These are phyloP conservation scores for Nerophis ophidion DNA, from an alignment of 2,113 vertebrate species.

Conservation along the genomic window DNA sequence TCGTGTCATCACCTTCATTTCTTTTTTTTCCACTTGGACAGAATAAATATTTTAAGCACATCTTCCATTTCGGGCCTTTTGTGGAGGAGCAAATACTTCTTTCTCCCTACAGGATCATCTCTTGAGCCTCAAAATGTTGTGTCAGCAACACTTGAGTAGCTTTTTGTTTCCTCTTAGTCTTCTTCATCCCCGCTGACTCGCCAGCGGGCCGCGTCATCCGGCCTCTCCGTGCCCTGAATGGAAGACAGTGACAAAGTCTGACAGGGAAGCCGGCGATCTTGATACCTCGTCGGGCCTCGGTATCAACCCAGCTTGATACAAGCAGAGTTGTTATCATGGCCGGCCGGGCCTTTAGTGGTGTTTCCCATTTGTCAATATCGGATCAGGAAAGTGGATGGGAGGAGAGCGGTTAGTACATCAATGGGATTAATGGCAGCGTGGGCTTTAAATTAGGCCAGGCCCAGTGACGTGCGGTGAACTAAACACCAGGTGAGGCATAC, in stretches of 20 bases:
- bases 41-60: constrained; percentile 44
- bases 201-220: background rate
- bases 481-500: too few species aligned
- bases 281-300: constrained; percentile 73
- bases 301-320: constrained; percentile 72
- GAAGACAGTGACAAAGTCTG: constrained; percentile 75
- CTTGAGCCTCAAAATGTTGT: constrained; percentile 68
- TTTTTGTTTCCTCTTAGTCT: constrained; percentile 43
- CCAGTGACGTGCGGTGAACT: too few species aligned
- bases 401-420: constrained; percentile 42
- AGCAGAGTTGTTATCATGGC: constrained; percentile 71
- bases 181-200: constrained; percentile 52
- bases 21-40: constrained; percentile 38
- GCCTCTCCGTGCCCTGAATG: constrained; percentile 65
- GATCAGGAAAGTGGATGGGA: constrained; percentile 44
- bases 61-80: constrained; percentile 26
- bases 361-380: constrained; percentile 75
- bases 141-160: constrained; percentile 55
- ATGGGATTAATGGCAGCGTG: constrained; percentile 58
- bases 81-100: constrained; percentile 31
- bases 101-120: constrained; percentile 62
- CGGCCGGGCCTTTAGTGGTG: constrained; percentile 64
- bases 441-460: constrained; percentile 64
- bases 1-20: constrained; percentile 14
- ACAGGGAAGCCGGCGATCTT: constrained; percentile 76